phyloP scores from a whole-genome alignment of 2,797 vertebrate species.

The Cirrhinus molitorella region DNA sequence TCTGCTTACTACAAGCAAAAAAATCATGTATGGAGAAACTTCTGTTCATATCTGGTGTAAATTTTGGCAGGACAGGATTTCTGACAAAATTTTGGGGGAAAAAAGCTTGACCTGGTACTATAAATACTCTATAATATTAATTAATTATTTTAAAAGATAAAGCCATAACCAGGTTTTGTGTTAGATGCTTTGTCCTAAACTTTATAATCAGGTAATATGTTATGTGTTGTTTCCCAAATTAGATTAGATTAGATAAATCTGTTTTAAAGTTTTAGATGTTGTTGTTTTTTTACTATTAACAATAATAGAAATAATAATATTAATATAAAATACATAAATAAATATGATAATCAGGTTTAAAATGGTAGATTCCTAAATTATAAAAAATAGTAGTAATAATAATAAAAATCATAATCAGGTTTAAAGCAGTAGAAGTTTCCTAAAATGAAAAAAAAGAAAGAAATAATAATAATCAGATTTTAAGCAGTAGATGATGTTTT shows the following conservation, averaged over 20 bases:
- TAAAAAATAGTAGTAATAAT: too few relatives aligned
- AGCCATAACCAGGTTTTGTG: not conserved
- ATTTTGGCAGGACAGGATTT: not conserved
- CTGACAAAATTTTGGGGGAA: not conserved
- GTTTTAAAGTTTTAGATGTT: too few relatives aligned
- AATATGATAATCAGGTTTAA: too few relatives aligned
- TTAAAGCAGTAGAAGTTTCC: too few relatives aligned
- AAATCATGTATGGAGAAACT: not conserved
- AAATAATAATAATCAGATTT: too few relatives aligned
- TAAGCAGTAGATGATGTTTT: not conserved
- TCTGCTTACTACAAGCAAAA: not conserved
- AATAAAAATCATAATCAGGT: too few relatives aligned
- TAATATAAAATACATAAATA: too few relatives aligned
- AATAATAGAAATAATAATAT: not conserved
- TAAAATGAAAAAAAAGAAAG: too few relatives aligned
- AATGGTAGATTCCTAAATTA: too few relatives aligned
- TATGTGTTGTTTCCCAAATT: not conserved
- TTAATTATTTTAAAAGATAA: not conserved
- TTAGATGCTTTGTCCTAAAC: not conserved
- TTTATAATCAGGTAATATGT: not conserved
- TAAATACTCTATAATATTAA: not conserved
- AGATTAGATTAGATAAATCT: not conserved
- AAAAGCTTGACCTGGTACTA: not conserved
- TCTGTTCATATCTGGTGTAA: too few relatives aligned
- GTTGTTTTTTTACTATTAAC: too few relatives aligned